Evolutionary conservation across 2,888 invertebrate species (phyloP).

Genomic region (Melipona beecheii): DNA sequence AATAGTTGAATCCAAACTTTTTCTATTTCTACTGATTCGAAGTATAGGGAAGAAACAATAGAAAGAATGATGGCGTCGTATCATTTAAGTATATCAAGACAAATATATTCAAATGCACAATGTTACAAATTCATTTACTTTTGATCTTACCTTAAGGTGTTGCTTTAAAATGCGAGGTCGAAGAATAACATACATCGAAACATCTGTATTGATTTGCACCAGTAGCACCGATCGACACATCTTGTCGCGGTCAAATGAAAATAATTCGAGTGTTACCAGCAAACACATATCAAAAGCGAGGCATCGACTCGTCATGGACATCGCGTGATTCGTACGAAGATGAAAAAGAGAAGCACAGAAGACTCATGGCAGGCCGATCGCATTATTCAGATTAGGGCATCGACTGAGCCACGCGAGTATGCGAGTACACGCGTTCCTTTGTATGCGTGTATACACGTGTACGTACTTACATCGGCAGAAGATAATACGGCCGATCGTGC

Average conservation of each 20-base stretch:
- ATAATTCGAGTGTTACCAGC: constrained; percentile 15
- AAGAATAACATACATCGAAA: background rate
- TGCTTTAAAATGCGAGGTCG: background rate
- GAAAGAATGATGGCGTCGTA: no score
- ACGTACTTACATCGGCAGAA: constrained; percentile 61
- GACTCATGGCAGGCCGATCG: constrained; percentile 60
- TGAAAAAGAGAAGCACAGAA: constrained; percentile 58
- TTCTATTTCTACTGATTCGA: background rate
- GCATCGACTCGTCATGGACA: constrained; percentile 31
- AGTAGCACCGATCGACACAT: background rate
- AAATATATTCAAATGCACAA: background rate
- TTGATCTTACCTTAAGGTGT: constrained; percentile 3
- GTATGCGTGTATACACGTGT: constrained; percentile 47
- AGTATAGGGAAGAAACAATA: background rate
- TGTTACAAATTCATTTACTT: background rate
- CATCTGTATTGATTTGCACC: constrained; percentile 14
- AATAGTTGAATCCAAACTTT: background rate
- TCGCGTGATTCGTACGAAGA: constrained; percentile 59
- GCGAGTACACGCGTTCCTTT: constrained; percentile 42
- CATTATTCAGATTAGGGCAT: constrained; percentile 67
- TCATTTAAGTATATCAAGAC: background rate
- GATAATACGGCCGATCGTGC: constrained; percentile 68
- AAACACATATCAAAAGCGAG: constrained; percentile 37
- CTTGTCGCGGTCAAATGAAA: background rate
- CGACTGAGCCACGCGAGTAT: constrained; percentile 58